Evolutionary conservation across 2,797 vertebrate genomes (phyloP).

Genomic region (Coccyzus lansbergi): DNA sequence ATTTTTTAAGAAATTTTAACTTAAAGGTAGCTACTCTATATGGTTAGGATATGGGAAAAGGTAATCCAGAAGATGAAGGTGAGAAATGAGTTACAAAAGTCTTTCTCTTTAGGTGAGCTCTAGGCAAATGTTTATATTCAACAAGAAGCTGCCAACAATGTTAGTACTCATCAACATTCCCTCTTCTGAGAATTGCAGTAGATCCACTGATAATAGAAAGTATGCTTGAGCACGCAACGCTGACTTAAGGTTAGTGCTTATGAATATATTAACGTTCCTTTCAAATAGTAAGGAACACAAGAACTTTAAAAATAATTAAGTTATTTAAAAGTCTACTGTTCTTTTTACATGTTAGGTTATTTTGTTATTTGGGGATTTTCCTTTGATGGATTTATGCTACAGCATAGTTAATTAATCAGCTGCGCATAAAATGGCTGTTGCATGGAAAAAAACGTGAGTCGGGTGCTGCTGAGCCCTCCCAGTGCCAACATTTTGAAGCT

Average conservation of each 20-base stretch:
- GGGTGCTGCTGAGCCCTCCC: neutral
- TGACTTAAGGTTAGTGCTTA: conserved; percentile 59
- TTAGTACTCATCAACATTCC: conserved; percentile 24
- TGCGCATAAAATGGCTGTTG: neutral
- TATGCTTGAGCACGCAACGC: conserved; percentile 60
- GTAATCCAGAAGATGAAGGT: neutral
- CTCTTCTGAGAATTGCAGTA: conserved; percentile 48
- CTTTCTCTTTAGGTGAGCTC: neutral
- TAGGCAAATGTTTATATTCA: neutral
- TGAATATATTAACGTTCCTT: conserved; percentile 43
- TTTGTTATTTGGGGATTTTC: conserved; percentile 40
- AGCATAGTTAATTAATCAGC: neutral
- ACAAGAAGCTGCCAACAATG: neutral
- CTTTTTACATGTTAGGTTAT: neutral
- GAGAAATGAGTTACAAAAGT: neutral
- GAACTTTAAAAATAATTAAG: conserved; percentile 35
- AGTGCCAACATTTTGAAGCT: neutral
- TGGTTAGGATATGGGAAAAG: neutral
- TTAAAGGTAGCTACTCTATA: neutral
- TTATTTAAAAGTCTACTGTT: neutral
- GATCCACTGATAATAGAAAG: conserved; percentile 59
- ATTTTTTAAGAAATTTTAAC: neutral
- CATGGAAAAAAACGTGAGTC: accelerated
- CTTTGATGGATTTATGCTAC: neutral
- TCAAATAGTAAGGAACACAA: conserved; percentile 18